These are phyloP conservation scores for Diuraphis noxia DNA, from an alignment of 1,140 invertebrate genomes.

Conservation along the genomic window DNA sequence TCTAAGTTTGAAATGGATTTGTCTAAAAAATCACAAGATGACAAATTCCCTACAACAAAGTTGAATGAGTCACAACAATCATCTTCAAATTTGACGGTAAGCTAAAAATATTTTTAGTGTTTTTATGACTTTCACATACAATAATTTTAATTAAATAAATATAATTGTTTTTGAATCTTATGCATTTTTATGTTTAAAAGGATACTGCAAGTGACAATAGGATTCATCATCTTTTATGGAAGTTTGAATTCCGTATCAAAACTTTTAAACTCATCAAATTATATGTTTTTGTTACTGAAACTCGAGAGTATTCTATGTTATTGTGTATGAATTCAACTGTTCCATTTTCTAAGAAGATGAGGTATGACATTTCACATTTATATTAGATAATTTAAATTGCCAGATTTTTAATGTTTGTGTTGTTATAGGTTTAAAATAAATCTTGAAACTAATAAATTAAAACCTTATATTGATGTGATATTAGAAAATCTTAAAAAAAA, in stretches of 20 bases:
- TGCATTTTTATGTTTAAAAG: not conserved
- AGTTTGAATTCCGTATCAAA: slow-evolving; percentile 30
- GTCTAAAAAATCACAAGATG: not conserved
- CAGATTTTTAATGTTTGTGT: not conserved
- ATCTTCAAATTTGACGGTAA: not conserved
- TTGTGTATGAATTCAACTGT: not conserved
- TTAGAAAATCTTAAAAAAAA: slow-evolving; percentile 1
- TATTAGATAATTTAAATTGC: not conserved
- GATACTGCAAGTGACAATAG: not conserved
- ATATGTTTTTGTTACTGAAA: not conserved
- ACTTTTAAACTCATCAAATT: slow-evolving; percentile 20
- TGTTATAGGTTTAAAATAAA: slow-evolving; percentile 29
- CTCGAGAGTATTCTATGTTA: slow-evolving; percentile 22
- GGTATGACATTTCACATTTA: not conserved
- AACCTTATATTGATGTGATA: slow-evolving; percentile 9
- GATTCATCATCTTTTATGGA: slow-evolving; percentile 11
- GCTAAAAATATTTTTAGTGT: not conserved
- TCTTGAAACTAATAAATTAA: slow-evolving; percentile 40
- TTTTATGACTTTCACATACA: not conserved
- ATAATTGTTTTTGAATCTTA: not conserved
- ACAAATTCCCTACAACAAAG: not conserved
- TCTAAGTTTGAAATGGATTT: not conserved
- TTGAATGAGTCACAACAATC: not conserved
- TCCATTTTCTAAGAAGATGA: not conserved
- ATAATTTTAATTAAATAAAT: not conserved